Evolutionary conservation across 2,113 vertebrate species (phyloP).

Genomic region (Podilymbus podiceps): DNA sequence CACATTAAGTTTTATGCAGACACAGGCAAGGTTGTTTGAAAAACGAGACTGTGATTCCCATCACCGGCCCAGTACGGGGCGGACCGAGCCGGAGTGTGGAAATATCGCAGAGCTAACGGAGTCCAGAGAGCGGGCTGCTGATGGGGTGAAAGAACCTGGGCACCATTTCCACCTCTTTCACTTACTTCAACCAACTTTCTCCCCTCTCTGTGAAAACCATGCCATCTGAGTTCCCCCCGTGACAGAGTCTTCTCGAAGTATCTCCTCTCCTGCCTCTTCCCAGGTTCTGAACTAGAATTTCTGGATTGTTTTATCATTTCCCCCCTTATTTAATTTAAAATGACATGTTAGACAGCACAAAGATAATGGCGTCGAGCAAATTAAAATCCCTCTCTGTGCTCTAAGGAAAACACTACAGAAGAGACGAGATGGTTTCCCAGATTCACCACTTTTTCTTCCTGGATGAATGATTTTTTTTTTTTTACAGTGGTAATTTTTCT

Average conservation of each 20-base stretch:
- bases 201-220: background rate
- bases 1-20: background rate
- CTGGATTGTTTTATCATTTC: background rate
- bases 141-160: background rate
- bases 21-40: no score
- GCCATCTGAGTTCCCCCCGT: accelerated
- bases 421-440: background rate
- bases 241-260: background rate
- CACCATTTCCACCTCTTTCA: background rate
- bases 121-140: background rate
- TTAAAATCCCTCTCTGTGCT: background rate
- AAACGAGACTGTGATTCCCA: background rate
- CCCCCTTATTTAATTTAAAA: background rate
- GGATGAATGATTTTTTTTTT: accelerated
- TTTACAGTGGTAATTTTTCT: background rate
- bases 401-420: background rate
- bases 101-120: accelerated
- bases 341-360: background rate
- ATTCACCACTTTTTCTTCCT: background rate
- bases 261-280: background rate
- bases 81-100: accelerated
- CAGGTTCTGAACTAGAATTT: background rate
- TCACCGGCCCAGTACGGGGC: accelerated
- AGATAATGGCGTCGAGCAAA: background rate
- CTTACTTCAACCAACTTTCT: background rate